Evolutionary conservation across 1,140 invertebrate genomes (phyloP), one percentile per base, ranked within the genome.

Genomic region (Penaeus vannamei): DNA sequence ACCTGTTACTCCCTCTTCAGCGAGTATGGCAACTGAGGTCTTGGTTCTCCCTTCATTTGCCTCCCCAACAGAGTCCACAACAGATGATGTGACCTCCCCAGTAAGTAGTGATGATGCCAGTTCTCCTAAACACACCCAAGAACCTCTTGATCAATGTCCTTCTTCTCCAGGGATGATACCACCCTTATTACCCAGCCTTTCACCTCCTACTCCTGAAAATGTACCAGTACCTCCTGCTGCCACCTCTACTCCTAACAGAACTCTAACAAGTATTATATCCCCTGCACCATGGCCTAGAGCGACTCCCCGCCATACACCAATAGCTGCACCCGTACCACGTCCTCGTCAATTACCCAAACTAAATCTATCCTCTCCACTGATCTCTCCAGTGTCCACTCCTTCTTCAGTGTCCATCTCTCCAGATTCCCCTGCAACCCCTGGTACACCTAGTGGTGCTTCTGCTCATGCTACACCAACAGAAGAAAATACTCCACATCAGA

Each of bases 11-110:
- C 90, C 91, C 69, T 91, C 91, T 32, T 89, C 91, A 59, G 85
- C 86, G 19, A 90, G 89, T 76, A 77, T 91, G 81, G 79, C 89
- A 61, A 91, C 91, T 36, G 91, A 91, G 66, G 89, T 91, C 23
- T 86, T 91, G 60, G 91, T 91, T 29, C 87, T 91, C n/a, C 91
- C 91, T 61, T 80, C 89, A 53, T 91, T 91, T 81, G 86, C 89
- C 59, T 91, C 91, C 46, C 91, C 91, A 61, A 91, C 91, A 84
- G 91, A 91, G 85, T 91, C 91, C 53, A 91, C 91, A 5, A 91
- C 91, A 81, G 91, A 91, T 81, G 91, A 91, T 85, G 91, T 89
- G 59, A 90, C 91, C 32, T 91, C 91, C 20, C 87, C 91, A 32
- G 89, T 86, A 66, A 90, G 88, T 81, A 90, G 88, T 72, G 88